Evolutionary conservation across 2,888 invertebrate genomes (phyloP).

Genomic region (Drosophila maculinotata): DNA sequence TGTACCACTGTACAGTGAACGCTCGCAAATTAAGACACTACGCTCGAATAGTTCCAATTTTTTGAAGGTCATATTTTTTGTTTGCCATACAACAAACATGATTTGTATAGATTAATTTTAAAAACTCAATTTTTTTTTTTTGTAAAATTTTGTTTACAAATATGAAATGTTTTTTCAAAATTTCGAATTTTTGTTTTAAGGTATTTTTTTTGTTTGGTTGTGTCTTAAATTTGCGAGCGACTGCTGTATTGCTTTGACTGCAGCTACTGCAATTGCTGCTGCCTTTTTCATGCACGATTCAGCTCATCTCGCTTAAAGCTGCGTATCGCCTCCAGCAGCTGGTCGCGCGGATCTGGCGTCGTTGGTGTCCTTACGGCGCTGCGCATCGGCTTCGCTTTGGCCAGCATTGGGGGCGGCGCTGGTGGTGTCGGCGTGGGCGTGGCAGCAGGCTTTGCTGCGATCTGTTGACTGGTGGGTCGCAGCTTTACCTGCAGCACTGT

Average conservation of each 20-base stretch:
- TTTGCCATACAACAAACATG: background rate
- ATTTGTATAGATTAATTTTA: too few relatives aligned
- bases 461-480: slow-evolving; percentile 36
- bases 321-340: slow-evolving; percentile 89
- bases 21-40: background rate
- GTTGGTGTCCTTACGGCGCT: slow-evolving; percentile 53
- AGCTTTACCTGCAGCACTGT: slow-evolving; percentile 58
- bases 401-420: slow-evolving; percentile 69
- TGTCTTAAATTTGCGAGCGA: background rate
- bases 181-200: too few relatives aligned
- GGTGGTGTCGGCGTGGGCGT: slow-evolving; percentile 23
- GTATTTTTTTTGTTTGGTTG: background rate
- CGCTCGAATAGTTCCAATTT: too few relatives aligned
- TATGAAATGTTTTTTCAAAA: too few relatives aligned
- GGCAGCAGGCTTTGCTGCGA: slow-evolving; percentile 13
- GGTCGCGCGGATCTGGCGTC: slow-evolving; percentile 87
- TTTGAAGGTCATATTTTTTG: background rate
- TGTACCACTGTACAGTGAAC: background rate
- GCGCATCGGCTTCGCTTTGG: slow-evolving; percentile 74
- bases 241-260: background rate
- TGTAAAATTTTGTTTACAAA: too few relatives aligned
- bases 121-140: too few relatives aligned
- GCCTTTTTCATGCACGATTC: slow-evolving; percentile 67
- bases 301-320: slow-evolving; percentile 87
- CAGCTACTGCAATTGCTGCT: background rate